Evolutionary conservation across 2,888 invertebrate genomes (phyloP).

Genomic region (Caenorhabditis panamensis): DNA sequence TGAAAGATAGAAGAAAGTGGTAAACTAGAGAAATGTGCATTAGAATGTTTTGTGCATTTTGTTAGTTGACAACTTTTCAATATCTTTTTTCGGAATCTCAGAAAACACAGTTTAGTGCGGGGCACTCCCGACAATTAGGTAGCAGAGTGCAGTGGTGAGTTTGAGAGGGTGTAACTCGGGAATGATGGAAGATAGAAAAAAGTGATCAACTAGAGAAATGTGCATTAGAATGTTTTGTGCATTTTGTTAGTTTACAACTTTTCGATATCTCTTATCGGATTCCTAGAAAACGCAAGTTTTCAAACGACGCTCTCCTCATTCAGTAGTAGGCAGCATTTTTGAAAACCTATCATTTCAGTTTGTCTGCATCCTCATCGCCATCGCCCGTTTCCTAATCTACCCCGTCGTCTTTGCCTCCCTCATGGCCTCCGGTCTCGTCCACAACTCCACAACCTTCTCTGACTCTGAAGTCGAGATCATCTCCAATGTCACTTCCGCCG

Average conservation of each 20-base stretch:
- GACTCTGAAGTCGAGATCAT: constrained; percentile 18
- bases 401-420: constrained; percentile 45
- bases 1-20: background rate
- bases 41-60: background rate
- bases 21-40: background rate
- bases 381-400: constrained; percentile 36
- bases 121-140: too few species aligned
- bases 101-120: too few species aligned
- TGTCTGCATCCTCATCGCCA: constrained; percentile 34
- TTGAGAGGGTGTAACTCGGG: background rate
- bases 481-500: constrained; percentile 26
- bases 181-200: background rate
- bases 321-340: too few species aligned
- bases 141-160: constrained; percentile 43
- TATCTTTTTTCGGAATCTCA: background rate
- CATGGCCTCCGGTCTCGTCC: constrained; percentile 31
- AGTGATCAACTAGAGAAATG: background rate
- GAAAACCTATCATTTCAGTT: constrained; percentile 28
- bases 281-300: background rate
- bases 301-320: background rate
- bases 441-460: constrained; percentile 23
- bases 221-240: background rate
- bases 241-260: too few species aligned
- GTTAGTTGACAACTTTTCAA: background rate
- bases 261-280: background rate